Evolutionary conservation across 2,113 vertebrate species (phyloP), one percentile per base, ranked within the genome.

Genomic region (Cynoglossus semilaevis): DNA sequence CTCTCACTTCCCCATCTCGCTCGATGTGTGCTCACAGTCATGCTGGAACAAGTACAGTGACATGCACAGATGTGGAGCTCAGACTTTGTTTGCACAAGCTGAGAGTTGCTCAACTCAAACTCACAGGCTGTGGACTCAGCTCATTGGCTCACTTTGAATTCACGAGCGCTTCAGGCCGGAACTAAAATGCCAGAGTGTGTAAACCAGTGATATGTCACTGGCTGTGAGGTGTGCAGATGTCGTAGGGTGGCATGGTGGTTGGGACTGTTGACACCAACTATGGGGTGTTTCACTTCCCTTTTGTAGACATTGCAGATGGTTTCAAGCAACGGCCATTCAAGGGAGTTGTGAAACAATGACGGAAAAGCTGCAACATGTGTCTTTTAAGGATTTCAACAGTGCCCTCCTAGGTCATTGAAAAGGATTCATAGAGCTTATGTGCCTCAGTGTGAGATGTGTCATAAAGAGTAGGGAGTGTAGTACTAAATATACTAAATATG

Each of bases 231-330:
- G 38, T n/a, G 15, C 3, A 13, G 42, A 1, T 14, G n/a, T n/a
- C 14, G 15, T n/a, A 7, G 8, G 7, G 15, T 7, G 42, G 14
- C 40, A 14, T 14, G 12, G 47, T 8, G 47, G 57, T 54, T 51
- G 62, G 38, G 8, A 16, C n/a, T 14, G 11, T 16, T 42, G 63
- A 53, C 50, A 8, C 15, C 1, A 5, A 43, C 80, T 38, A 67
- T 50, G 59, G 37, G 34, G 53, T 51, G 78, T 91, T 90, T 91
- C 85, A 63, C 77, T 91, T 91, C 88, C 86, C 82, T 60, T 76
- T 58, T 35, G 72, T 34, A 73, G 64, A 37, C 35, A 46, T 67
- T 74, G 77, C 22, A 29, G 22, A 29, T 29, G 22, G 22, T 29
- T 29, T 29, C 22, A 29, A 80, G 79, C 64, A 78, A 84, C 16